Evolutionary conservation across 2,888 invertebrate genomes (phyloP).

Genomic region (Elegia similella): DNA sequence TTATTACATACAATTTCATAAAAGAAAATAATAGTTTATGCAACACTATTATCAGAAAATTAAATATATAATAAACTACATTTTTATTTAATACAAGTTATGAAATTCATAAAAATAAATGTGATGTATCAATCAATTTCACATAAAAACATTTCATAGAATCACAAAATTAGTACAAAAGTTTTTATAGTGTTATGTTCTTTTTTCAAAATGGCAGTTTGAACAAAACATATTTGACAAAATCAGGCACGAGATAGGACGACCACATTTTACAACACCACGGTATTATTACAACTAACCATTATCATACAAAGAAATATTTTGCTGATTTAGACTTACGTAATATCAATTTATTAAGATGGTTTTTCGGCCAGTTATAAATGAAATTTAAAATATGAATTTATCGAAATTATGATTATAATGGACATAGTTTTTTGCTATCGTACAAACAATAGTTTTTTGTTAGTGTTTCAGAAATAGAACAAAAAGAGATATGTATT

Average conservation of each 20-base stretch:
- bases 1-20: not conserved
- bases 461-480: too few species aligned
- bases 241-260: constrained; percentile 68
- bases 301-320: constrained; percentile 54
- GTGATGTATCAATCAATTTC: too few species aligned
- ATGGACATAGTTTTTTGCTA: too few species aligned
- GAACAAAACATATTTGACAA: constrained; percentile 39
- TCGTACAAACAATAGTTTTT: too few species aligned
- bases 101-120: too few species aligned
- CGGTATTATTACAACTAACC: constrained; percentile 53
- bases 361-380: constrained; percentile 28
- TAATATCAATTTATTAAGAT: constrained; percentile 49
- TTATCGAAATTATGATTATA: too few species aligned
- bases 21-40: not conserved
- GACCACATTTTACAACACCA: constrained; percentile 47
- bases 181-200: not conserved
- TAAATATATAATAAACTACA: too few species aligned
- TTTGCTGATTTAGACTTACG: constrained; percentile 56
- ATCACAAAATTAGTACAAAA: constrained; percentile 30
- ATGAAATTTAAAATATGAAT: not conserved
- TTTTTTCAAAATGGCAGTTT: constrained; percentile 27
- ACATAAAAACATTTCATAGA: constrained; percentile 12
- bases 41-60: too few species aligned
- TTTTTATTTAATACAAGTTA: too few species aligned
- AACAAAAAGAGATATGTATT: too few species aligned